phyloP scores from a whole-genome alignment of 2,888 invertebrate species.

The Mamestra brassicae region DNA sequence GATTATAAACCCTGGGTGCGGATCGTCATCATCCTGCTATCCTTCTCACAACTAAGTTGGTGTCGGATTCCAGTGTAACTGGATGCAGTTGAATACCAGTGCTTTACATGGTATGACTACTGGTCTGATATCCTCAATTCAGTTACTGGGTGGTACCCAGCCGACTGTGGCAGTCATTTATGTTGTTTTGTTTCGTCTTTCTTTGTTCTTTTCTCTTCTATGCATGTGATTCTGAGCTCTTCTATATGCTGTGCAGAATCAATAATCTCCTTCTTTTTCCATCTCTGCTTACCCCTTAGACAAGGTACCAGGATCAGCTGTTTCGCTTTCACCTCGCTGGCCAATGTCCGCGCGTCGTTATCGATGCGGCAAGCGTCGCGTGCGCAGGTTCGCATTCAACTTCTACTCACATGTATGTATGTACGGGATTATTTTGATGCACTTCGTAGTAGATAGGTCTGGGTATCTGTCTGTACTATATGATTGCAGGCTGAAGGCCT shows the following conservation, averaged over 20 bases:
- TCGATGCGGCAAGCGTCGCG: slow-evolving; percentile 66
- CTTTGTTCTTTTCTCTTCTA: no score
- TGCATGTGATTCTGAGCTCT: no score
- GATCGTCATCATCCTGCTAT: background rate
- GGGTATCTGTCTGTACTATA: background rate
- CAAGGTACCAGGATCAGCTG: slow-evolving; percentile 65
- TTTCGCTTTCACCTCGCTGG: slow-evolving; percentile 72
- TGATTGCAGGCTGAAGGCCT: background rate
- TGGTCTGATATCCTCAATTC: background rate
- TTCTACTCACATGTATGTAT: slow-evolving; percentile 29
- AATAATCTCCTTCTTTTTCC: background rate
- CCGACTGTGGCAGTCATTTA: no score
- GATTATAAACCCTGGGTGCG: background rate
- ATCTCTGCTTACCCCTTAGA: slow-evolving; percentile 26
- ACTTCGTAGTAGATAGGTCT: slow-evolving; percentile 22
- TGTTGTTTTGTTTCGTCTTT: no score
- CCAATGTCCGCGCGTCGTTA: slow-evolving; percentile 72
- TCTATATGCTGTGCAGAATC: no score
- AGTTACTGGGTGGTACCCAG: background rate
- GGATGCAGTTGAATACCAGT: background rate
- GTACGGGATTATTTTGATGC: slow-evolving; percentile 48
- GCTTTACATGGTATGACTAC: background rate
- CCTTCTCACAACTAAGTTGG: no score
- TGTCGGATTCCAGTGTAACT: background rate
- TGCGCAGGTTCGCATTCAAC: slow-evolving; percentile 46